These are phyloP conservation scores for Panthera uncia DNA, from an alignment of 2,113 vertebrate species.

Conservation along the genomic window DNA sequence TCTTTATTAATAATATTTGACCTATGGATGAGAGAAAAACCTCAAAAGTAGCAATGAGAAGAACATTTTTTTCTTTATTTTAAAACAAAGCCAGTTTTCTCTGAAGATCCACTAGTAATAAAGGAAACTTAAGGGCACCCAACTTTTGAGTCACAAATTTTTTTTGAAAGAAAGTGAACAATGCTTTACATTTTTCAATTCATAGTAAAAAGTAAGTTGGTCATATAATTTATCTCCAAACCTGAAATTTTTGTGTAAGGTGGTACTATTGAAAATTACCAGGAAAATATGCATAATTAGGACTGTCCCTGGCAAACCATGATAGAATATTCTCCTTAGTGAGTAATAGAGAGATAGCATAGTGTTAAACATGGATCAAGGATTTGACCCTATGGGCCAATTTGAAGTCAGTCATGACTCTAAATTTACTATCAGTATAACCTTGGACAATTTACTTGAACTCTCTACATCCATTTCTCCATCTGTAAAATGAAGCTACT, in stretches of 20 bases:
- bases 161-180: constrained; percentile 30
- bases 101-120: constrained; percentile 2
- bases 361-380: not conserved
- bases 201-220: not conserved
- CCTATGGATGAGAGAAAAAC: not conserved
- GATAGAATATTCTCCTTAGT: not conserved
- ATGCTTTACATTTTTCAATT: constrained; percentile 35
- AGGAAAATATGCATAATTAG: not conserved
- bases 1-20: constrained; percentile 16
- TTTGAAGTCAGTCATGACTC: not conserved
- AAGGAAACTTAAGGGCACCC: not conserved
- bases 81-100: constrained; percentile 33
- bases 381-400: not conserved
- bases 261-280: not conserved
- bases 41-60: not conserved
- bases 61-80: not conserved
- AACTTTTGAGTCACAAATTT: not conserved
- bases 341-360: not conserved
- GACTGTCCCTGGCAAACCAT: not conserved
- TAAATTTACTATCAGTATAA: constrained; percentile 8
- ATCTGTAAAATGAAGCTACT: not conserved
- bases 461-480: not conserved
- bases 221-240: constrained; percentile 39
- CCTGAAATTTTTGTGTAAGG: not conserved
- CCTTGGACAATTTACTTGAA: not conserved